Conservation (phyloP, 37 sponge, comb jelly and placozoan species). For the Petrosia ficiformis region DNA sequence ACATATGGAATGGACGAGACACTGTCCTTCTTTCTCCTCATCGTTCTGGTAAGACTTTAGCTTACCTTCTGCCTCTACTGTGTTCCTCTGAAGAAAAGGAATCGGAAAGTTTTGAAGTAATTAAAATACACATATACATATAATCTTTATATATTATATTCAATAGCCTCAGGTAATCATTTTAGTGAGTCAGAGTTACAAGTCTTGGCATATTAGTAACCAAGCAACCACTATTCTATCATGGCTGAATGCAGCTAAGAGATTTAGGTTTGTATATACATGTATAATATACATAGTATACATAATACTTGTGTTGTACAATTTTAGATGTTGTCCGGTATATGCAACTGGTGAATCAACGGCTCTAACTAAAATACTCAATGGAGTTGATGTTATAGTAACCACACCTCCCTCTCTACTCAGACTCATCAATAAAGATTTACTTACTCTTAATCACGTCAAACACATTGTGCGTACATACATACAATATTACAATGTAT, state of each 20-base stretch:
- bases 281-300: neutral
- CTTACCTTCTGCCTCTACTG: constrained; percentile 60
- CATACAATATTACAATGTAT: too few species aligned
- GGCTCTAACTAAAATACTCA: constrained; percentile 37
- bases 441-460: neutral
- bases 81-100: neutral
- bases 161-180: constrained; percentile 28
- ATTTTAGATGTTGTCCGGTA: neutral
- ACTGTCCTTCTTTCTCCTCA: constrained; percentile 38
- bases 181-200: constrained; percentile 23
- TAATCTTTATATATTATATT: neutral
- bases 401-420: constrained; percentile 45
- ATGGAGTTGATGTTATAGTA: constrained; percentile 57
- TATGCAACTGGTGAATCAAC: neutral
- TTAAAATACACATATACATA: too few species aligned
- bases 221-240: constrained; percentile 26
- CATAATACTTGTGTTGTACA: neutral
- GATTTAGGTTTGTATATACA: constrained; percentile 14
- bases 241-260: constrained; percentile 4
- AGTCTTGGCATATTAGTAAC: constrained; percentile 16
- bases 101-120: constrained; percentile 7
- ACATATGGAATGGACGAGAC: constrained; percentile 15
- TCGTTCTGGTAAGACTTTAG: constrained; percentile 57
- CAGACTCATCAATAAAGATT: constrained; percentile 4
- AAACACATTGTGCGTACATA: too few species aligned